Evolutionary conservation across 2,888 invertebrate genomes (phyloP), one percentile per base, ranked within the genome.

Genomic region (Eupithecia exiguata): DNA sequence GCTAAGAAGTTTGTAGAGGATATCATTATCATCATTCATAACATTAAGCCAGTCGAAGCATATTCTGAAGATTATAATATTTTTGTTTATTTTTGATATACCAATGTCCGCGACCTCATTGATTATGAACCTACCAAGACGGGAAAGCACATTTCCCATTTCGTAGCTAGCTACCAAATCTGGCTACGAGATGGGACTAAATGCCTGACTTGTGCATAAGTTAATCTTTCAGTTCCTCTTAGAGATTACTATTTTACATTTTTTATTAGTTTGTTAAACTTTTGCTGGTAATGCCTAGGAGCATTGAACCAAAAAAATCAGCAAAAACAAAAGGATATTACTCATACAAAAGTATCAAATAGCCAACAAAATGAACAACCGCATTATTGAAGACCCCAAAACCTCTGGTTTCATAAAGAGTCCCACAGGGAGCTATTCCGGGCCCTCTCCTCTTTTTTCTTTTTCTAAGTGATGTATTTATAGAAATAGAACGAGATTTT

Each of bases 371-470:
- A 72, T 70, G 70, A 72, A 68, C 65, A 72, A 49, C 58, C 46
- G 18, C 36, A 18, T 70, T 40, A 68, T 68, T 40, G 61, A 70
- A 72, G 76, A 65, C 30, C 71, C 69, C 68, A 63, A 70, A 67
- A 71, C 62, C 62, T 82, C 90, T 79, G 78, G 88, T 89, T 88
- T 87, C 82, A 87, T 87, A 87, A 86, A 87, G 89, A 91, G 92
- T 94, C 93, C 93, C 94, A 84, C 88, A 87, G 94, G 94, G 94
- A 93, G 88, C 92, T 94, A 94, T 93, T 93, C 90, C 90, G 83
- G 91, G 92, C 87, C 89, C 92, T 92, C 92, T 89, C 88, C 82
- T 86, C 86, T 87, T 87, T 88, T 87, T 88, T 88, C 88, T 88
- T 86, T 85, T 83, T 82, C 87, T 89, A 90, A 91, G 91, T 89